A percentile compares a stretch with the other conserved stretches of the same genome.
Conservation (phyloP, 2,888 invertebrate species). For the Vanessa cardui region DNA sequence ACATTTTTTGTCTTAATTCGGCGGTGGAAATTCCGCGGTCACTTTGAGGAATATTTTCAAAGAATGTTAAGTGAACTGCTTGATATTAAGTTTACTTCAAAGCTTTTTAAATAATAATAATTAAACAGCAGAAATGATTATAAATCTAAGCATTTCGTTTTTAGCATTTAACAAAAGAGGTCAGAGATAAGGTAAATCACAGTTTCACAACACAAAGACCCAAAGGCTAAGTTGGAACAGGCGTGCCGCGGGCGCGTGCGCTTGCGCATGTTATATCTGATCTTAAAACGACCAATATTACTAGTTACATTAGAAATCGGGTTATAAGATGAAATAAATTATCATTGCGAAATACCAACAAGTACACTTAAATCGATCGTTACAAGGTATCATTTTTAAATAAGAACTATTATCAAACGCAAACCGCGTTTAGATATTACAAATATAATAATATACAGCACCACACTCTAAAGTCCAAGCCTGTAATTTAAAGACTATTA, state of each 20-base stretch:
- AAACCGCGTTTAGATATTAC: too few relatives aligned
- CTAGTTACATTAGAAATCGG: conserved; percentile 38
- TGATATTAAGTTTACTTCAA: background rate
- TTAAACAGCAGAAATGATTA: background rate
- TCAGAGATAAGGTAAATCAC: conserved; percentile 35
- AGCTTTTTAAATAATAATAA: background rate
- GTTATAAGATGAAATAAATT: conserved; percentile 29
- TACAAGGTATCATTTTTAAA: background rate
- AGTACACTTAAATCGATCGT: background rate
- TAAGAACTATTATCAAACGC: too few relatives aligned
- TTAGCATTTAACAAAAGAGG: conserved; percentile 29
- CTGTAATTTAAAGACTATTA: too few relatives aligned
- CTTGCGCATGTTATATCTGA: conserved; percentile 48
- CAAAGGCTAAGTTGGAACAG: conserved; percentile 46
- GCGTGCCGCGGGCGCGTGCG: conserved; percentile 53
- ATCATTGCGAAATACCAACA: conserved; percentile 13
- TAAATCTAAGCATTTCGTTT: conserved; percentile 17
- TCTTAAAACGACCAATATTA: conserved; percentile 39
- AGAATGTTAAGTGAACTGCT: background rate
- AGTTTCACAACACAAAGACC: conserved; percentile 35
- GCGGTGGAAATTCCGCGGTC: conserved; percentile 2
- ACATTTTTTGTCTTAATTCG: conserved; percentile 29
- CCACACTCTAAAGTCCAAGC: too few relatives aligned
- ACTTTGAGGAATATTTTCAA: background rate
- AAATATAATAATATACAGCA: too few relatives aligned